Evolutionary conservation across 2,888 invertebrate genomes (phyloP).

Genomic region (Meliscaeva auricollis): DNA sequence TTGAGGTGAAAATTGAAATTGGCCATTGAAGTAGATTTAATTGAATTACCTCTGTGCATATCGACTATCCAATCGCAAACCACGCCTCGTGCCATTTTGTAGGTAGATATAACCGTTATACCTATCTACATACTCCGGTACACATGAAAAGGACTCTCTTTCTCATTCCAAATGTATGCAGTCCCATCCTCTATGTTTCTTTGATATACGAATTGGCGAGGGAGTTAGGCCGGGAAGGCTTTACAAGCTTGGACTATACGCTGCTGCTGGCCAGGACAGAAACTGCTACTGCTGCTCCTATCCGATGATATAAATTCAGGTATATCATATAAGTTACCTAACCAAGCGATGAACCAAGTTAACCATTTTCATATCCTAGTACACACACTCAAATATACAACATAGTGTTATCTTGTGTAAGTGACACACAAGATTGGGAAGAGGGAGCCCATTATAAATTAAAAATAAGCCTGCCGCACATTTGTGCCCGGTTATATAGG

Average conservation of each 20-base stretch:
- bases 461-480: conserved; percentile 59
- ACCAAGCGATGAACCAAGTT: conserved; percentile 62
- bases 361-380: conserved; percentile 65
- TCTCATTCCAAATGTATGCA: not conserved
- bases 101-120: no score
- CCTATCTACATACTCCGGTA: not conserved
- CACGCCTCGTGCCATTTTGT: conserved; percentile 42
- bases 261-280: not conserved
- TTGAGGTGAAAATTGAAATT: conserved; percentile 75
- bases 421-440: conserved; percentile 21
- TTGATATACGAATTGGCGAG: conserved; percentile 24
- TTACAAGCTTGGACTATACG: not conserved
- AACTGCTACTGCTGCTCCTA: conserved; percentile 31
- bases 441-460: conserved; percentile 54
- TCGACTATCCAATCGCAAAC: conserved; percentile 51
- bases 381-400: not conserved
- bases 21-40: conserved; percentile 74
- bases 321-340: conserved; percentile 44
- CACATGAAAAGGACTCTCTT: conserved; percentile 11
- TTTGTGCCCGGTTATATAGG: conserved; percentile 22
- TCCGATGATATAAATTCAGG: conserved; percentile 43
- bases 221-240: not conserved
- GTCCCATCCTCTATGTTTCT: conserved; percentile 21
- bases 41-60: conserved; percentile 69
- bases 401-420: conserved; percentile 30